These are phyloP conservation scores for Xiphophorus maculatus DNA, from an alignment of 2,113 vertebrate species.

Conservation along the genomic window DNA sequence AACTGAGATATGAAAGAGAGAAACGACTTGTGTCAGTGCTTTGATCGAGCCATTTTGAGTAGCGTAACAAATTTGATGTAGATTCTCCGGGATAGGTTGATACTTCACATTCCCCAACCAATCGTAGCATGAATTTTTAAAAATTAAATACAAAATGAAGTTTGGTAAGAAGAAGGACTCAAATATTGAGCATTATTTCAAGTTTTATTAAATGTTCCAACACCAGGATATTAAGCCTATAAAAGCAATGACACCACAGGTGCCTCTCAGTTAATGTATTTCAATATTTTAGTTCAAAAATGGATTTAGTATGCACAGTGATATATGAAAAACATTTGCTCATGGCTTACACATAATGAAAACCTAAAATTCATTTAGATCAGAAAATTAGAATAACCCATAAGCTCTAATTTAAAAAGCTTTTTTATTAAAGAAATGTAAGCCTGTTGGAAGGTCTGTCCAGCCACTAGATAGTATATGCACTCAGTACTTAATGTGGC, in stretches of 20 bases:
- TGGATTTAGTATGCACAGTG: neutral
- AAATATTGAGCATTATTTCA: neutral
- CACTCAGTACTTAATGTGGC: too few relatives aligned
- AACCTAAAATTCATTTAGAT: too few relatives aligned
- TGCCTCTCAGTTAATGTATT: too few relatives aligned
- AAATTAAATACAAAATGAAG: neutral
- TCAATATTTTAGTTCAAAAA: neutral
- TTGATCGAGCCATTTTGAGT: constrained; percentile 57
- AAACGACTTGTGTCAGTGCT: constrained; percentile 57
- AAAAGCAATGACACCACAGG: too few relatives aligned
- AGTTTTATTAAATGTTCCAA: neutral
- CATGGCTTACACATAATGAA: neutral
- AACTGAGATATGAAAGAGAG: constrained; percentile 60
- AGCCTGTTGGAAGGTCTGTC: neutral
- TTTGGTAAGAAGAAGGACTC: neutral
- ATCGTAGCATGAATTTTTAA: neutral
- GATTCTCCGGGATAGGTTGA: constrained; percentile 51
- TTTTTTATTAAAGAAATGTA: neutral
- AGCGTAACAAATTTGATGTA: constrained; percentile 43
- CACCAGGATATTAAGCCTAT: too few relatives aligned
- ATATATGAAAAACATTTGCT: neutral
- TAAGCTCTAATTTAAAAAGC: too few relatives aligned
- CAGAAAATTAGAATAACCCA: too few relatives aligned
- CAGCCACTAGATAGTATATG: neutral
- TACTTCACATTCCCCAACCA: constrained; percentile 24